Evolutionary conservation across 2,888 invertebrate genomes (phyloP), one percentile per base, ranked within the genome.

Genomic region (Ctenicera cuprea): DNA sequence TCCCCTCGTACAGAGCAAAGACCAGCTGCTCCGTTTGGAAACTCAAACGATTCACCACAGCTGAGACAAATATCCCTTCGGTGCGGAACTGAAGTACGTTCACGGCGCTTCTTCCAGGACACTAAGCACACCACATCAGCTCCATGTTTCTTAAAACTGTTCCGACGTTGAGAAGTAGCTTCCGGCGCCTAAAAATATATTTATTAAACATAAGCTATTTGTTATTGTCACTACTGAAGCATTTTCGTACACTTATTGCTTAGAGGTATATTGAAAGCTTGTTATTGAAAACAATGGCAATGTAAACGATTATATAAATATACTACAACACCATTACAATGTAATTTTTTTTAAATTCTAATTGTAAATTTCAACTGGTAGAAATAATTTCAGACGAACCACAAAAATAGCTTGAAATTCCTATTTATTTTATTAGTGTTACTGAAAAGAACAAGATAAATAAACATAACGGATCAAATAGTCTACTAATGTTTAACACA

Each of bases 1-100:
- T 62, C 45, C 3, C 45, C 45, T 16, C 45, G 12, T 16, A 45
- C 45, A 22, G 62, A 62, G 14, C 62, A 41, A n/a, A 62, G 37
- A 16, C 65, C 45, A 18, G 77, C 63, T 14, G 73, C 75, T 22
- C 74, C 73, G 26, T 73, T 67, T 1, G 81, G 77, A 50, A 81
- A 74, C 71, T 83, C 81, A 67, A 84, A 82, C 7, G 82, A 80
- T 64, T 83, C 84, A 0, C 84, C 83, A 63, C 84, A 84, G 70
- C 80, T 83, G 20, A 81, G 75, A 62, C 84, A 85, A 22, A 83
- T 76, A 64, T 84, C 84, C 20, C 82, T 76, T 18, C 80, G 79
- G 22, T 79, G 78, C 18, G 76, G 63, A 11, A 69, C 38, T 33
- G 74, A 68, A 38, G 70, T 33, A 8, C 59, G 71, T 26, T 75